These are phyloP conservation scores for Babyrousa celebensis DNA, from an alignment of 2,797 vertebrate genomes.

Conservation along the genomic window DNA sequence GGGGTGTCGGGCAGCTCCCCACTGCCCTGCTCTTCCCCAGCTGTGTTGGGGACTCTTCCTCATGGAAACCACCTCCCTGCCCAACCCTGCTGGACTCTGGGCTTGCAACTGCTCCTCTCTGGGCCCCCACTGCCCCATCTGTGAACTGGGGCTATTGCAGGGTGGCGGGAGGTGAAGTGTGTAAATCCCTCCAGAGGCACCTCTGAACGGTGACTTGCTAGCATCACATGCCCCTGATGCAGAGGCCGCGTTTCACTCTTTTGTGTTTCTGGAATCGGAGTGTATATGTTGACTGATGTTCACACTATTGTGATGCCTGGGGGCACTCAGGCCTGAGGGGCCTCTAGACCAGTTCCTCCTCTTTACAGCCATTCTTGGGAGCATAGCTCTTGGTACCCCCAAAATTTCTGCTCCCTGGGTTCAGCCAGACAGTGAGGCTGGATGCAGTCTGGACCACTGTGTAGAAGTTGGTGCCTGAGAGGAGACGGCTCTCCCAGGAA, in stretches of 20 bases:
- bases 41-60: not conserved
- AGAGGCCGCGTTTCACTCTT: accelerated
- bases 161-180: not conserved
- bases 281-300: accelerated
- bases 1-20: not conserved
- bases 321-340: not conserved
- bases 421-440: not conserved
- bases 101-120: not conserved
- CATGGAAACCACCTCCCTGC: not conserved
- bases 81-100: not conserved
- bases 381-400: not conserved
- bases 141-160: not conserved
- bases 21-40: not conserved
- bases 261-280: not conserved
- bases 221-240: not conserved
- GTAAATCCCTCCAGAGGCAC: not conserved
- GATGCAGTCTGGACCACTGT: not conserved
- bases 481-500: not conserved
- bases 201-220: not conserved
- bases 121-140: not conserved
- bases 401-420: not conserved
- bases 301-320: not conserved
- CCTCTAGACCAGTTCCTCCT: not conserved
- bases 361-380: not conserved
- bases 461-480: not conserved